Base-by-base conservation (phyloP, 2,113 vertebrate species). In the Xerus inauris region DNA sequence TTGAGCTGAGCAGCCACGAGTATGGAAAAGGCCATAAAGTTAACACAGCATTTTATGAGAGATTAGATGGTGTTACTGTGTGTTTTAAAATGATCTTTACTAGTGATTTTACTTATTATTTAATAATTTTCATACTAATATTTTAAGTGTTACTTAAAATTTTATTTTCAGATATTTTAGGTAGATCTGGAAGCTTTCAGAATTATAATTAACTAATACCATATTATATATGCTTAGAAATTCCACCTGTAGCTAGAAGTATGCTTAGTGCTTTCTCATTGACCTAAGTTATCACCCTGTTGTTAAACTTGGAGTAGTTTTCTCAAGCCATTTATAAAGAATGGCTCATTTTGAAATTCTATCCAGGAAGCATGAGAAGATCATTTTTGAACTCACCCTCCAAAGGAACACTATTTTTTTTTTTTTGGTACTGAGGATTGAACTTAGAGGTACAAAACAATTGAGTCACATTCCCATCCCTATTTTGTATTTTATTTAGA, bases 51-150 rank as follows among this genome's bases (percentile, higher is more conserved):
- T 75, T 86, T 65, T 24, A 20, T 47, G 3, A 49, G 73, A 80
- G 42, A 79, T 71, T 87, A 12, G 40, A 2, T 35, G 13, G 24
- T 26, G 17, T 22, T 35, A 17, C 6, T 14, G 8, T 67, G 7
- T 62, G 26, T 72, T 81, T 87, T 82, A 54, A 87, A 84, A 87
- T 92, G 2, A 17, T 28, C 3, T 89, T n/a, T 86, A 24, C 22
- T 73, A 26, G 20, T 96, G 32, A 40, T 59, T 94, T 82, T 72
- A 51, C 54, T 22, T 73, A 45, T 82, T 76, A 67, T 64, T 45
- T 80, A 81, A 47, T 81, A 69, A n/a, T 86, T 80, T 92, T 88
- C 84, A 51, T 64, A 73, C 54, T 81, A 76, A 38, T 62, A 75
- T 5, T 47, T 13, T 40, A 59, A 35, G 6, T 28, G 26, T 32